phyloP scores from a whole-genome alignment of 2,113 vertebrate genomes.

The Bambusicola thoracicus region DNA sequence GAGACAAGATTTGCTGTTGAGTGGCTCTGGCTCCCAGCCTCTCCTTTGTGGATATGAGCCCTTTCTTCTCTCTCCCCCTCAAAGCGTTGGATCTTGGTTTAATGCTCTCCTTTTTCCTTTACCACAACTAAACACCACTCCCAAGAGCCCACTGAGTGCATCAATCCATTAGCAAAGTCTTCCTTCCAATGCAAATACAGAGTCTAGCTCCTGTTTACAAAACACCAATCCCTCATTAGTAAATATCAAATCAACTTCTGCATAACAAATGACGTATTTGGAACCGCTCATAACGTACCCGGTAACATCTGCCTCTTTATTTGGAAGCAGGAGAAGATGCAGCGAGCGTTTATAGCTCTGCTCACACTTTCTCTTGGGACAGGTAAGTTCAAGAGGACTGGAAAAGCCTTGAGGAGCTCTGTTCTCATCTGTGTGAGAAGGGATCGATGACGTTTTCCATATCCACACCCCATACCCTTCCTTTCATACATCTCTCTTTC shows the following conservation, averaged over 20 bases:
- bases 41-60: not conserved
- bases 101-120: constrained; percentile 6
- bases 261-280: constrained; percentile 16
- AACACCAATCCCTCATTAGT: constrained; percentile 1
- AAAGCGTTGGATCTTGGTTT: not conserved
- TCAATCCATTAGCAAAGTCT: constrained; percentile 58
- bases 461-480: not conserved
- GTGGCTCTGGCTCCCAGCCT: constrained; percentile 2
- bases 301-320: not conserved
- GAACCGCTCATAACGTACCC: not conserved
- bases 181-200: not conserved
- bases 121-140: constrained; percentile 15
- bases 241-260: constrained; percentile 15
- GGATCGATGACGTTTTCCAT: not conserved
- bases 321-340: constrained; percentile 29
- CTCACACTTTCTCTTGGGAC: constrained; percentile 48
- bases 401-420: not conserved
- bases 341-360: constrained; percentile 12
- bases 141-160: constrained; percentile 54
- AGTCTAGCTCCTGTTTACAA: constrained; percentile 4
- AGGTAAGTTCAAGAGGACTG: constrained; percentile 9
- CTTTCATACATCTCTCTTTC: not conserved
- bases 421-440: not conserved
- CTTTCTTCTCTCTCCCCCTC: not conserved
- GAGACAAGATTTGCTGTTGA: not conserved